Percentiles rank a stretch among this genome's conserved stretches.
Conservation (phyloP, 2,113 vertebrate genomes). For the Thomomys bottae region DNA sequence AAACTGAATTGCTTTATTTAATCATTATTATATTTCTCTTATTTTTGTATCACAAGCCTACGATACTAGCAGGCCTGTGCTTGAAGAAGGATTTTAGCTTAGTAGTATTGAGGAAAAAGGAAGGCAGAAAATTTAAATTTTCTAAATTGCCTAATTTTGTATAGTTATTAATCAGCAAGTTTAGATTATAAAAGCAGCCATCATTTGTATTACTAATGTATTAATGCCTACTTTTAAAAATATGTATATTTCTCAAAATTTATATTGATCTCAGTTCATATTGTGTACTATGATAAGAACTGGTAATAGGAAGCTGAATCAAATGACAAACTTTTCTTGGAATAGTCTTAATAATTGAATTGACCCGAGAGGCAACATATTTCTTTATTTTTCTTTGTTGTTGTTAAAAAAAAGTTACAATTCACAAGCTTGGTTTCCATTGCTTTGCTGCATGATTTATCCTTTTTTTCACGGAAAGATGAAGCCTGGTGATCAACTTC, state of each 20-base stretch:
- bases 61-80: not conserved
- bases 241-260: conserved; percentile 11
- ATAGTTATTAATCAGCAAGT: not conserved
- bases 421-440: conserved; percentile 5
- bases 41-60: not conserved
- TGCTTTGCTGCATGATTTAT: not conserved
- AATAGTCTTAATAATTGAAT: not conserved
- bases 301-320: not conserved
- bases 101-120: not conserved
- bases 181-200: conserved; percentile 14
- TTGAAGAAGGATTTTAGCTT: not conserved
- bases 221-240: not conserved
- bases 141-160: not conserved
- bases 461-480: not conserved
- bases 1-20: not conserved
- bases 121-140: not conserved
- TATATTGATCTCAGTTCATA: not conserved
- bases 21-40: conserved; percentile 14
- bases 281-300: not conserved
- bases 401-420: not conserved
- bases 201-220: not conserved
- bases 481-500: not conserved
- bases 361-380: not conserved
- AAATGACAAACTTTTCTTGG: not conserved
- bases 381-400: not conserved